Evolutionary conservation across 2,113 vertebrate genomes (phyloP).

Genomic region (Crotalus horridus): DNA sequence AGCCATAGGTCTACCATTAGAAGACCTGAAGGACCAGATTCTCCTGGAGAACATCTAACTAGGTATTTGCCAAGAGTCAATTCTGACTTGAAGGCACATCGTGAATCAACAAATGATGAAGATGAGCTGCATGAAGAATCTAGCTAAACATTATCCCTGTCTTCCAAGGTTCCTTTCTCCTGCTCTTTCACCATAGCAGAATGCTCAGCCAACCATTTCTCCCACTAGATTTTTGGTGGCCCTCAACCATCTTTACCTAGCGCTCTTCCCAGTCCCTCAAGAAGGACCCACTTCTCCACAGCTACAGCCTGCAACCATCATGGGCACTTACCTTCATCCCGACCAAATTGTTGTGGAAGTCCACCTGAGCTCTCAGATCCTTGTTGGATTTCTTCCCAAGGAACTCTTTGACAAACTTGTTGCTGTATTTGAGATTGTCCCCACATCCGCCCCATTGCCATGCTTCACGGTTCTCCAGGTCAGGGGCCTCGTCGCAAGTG

Average conservation of each 20-base stretch:
- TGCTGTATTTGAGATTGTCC: slow-evolving; percentile 98
- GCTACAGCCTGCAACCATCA: neutral
- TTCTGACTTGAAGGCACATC: neutral
- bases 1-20: neutral
- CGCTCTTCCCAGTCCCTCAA: neutral
- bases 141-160: neutral
- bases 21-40: no score
- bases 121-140: neutral
- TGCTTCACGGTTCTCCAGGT: slow-evolving; percentile 95
- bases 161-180: neutral
- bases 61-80: neutral
- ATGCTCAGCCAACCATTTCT: neutral
- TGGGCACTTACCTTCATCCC: slow-evolving; percentile 86
- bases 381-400: slow-evolving; percentile 94
- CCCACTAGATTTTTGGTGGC: neutral
- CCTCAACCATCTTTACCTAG: neutral
- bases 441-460: slow-evolving; percentile 99
- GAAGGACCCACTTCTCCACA: neutral
- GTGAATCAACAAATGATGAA: neutral
- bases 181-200: neutral
- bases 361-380: slow-evolving; percentile 90
- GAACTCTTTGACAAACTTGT: slow-evolving; percentile 98
- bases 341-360: slow-evolving; percentile 97
- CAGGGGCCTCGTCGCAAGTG: slow-evolving; percentile 94
- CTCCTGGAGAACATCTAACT: neutral